A percentile compares a stretch with the other conserved stretches of the same genome.
These are phyloP conservation scores for Ips nitidus DNA, from an alignment of 1,140 invertebrate species.

Conservation along the genomic window DNA sequence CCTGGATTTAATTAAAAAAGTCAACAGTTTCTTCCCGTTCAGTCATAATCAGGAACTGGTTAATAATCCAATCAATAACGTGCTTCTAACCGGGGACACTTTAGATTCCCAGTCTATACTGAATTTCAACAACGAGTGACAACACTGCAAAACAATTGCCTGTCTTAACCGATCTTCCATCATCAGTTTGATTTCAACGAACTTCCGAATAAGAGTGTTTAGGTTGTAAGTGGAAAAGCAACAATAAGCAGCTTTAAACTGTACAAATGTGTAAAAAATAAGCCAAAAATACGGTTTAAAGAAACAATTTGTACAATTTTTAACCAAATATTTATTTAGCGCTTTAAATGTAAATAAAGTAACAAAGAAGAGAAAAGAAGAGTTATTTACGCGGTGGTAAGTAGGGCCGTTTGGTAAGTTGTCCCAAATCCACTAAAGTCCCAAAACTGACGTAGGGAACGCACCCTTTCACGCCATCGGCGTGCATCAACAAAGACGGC, in stretches of 20 bases:
- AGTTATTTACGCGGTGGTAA: constrained; percentile 34
- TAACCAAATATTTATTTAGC: too few relatives aligned
- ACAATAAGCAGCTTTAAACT: too few relatives aligned
- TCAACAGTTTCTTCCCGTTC: constrained; percentile 59
- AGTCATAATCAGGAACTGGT: constrained; percentile 41
- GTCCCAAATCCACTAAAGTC: constrained; percentile 37
- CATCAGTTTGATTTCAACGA: too few relatives aligned
- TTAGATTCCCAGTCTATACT: constrained; percentile 51
- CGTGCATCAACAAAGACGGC: constrained; percentile 45
- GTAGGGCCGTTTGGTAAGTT: constrained; percentile 44
- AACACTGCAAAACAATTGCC: background rate
- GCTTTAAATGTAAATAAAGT: too few relatives aligned
- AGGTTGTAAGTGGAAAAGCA: too few relatives aligned
- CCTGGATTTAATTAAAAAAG: constrained; percentile 45
- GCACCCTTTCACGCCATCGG: constrained; percentile 35
- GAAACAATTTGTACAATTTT: too few relatives aligned
- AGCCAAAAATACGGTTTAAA: too few relatives aligned
- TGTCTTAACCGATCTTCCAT: too few relatives aligned
- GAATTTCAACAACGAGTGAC: constrained; percentile 45
- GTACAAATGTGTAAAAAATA: too few relatives aligned
- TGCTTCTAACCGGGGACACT: constrained; percentile 45
- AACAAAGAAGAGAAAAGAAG: too few relatives aligned
- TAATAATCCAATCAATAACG: constrained; percentile 41
- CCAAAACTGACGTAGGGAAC: constrained; percentile 46
- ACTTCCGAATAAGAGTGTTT: too few relatives aligned